phyloP scores from a whole-genome alignment of 1,140 invertebrate species.

The Tetramorium alpestre region DNA sequence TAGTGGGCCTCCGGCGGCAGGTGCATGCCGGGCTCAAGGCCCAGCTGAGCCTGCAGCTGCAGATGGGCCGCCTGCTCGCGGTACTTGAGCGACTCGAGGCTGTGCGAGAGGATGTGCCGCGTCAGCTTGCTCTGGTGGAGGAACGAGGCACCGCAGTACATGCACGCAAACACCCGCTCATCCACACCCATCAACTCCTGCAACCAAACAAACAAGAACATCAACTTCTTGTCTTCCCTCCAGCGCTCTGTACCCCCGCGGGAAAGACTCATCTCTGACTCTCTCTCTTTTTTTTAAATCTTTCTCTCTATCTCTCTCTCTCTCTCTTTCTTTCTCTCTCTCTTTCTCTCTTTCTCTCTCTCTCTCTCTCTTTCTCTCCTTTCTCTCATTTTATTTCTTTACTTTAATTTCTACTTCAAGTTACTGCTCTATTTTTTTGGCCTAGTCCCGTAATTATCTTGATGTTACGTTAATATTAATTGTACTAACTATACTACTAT shows the following conservation, averaged over 20 bases:
- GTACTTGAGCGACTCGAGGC: constrained; percentile 94
- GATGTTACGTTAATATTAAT: not conserved
- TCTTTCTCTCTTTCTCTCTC: constrained; percentile 55
- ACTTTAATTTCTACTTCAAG: constrained; percentile 44
- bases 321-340: constrained; percentile 34
- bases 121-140: constrained; percentile 95
- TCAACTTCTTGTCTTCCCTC: constrained; percentile 92
- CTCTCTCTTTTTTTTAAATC: constrained; percentile 48
- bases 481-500: constrained; percentile 12
- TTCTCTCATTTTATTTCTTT: constrained; percentile 43
- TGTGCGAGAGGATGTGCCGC: constrained; percentile 94
- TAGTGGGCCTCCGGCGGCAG: constrained; percentile 84
- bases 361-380: constrained; percentile 47
- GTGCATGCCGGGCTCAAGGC: constrained; percentile 80
- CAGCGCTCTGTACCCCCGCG: constrained; percentile 68
- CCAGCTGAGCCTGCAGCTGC: constrained; percentile 86
- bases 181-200: constrained; percentile 93
- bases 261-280: constrained; percentile 61
- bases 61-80: constrained; percentile 88
- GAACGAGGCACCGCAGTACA: constrained; percentile 94
- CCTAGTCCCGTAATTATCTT: constrained; percentile 34
- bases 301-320: constrained; percentile 44
- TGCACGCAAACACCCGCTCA: constrained; percentile 91
- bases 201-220: constrained; percentile 96
- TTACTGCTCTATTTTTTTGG: constrained; percentile 48